A percentile compares a stretch with the other conserved stretches of the same genome.
These are phyloP conservation scores for Syrista parreyssii DNA, from an alignment of 2,888 invertebrate genomes.

Conservation along the genomic window DNA sequence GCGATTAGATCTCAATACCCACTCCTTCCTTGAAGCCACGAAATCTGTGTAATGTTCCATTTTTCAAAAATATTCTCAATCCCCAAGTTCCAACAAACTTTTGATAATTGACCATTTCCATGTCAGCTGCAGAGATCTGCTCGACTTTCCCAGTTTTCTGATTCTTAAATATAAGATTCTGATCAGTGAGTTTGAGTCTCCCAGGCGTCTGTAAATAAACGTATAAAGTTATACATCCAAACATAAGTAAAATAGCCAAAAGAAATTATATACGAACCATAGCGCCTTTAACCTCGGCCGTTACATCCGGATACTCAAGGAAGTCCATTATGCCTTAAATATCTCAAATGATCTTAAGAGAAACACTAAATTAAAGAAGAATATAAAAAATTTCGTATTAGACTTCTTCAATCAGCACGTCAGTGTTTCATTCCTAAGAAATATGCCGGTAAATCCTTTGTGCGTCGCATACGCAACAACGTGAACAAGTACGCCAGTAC, in stretches of 20 bases:
- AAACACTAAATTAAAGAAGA: not conserved
- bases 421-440: not conserved
- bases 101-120: slow-evolving; percentile 92
- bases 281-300: slow-evolving; percentile 85
- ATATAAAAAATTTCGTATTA: not conserved
- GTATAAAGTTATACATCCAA: slow-evolving; percentile 5
- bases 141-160: slow-evolving; percentile 97
- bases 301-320: slow-evolving; percentile 88
- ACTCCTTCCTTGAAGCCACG: slow-evolving; percentile 93
- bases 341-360: not conserved
- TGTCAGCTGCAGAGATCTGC: slow-evolving; percentile 84
- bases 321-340: slow-evolving; percentile 74
- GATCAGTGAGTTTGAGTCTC: slow-evolving; percentile 90
- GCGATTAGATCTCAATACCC: slow-evolving; percentile 51
- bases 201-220: slow-evolving; percentile 81
- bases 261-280: slow-evolving; percentile 76
- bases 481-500: not conserved
- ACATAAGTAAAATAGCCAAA: not conserved
- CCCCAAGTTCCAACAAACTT: slow-evolving; percentile 93
- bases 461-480: not conserved
- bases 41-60: slow-evolving; percentile 90
- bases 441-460: not conserved
- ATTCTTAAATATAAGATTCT: slow-evolving; percentile 92
- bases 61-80: slow-evolving; percentile 88
- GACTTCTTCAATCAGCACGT: not conserved